Base-by-base conservation (phyloP, 2,113 vertebrate genomes). In the Ailuropoda melanoleuca region DNA sequence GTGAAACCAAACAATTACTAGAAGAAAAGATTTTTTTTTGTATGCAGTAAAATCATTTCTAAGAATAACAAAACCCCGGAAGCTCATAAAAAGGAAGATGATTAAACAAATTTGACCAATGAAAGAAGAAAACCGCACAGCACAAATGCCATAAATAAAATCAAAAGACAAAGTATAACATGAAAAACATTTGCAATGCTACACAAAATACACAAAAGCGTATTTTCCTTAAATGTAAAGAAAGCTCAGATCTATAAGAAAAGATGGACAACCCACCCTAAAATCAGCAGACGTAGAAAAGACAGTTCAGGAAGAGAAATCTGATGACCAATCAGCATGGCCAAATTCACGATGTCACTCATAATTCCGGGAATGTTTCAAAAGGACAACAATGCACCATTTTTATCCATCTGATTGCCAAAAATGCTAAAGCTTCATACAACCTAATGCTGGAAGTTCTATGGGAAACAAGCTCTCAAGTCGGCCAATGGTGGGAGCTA, bases 401-500 rank as follows among this genome's bases (percentile, higher is more conserved):
- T 43, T 39, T 6, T 21, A 5, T 72, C 37, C 68, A 6, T 39
- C 68, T 24, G 37, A 39, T 5, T 6, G 68, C 37, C 37, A 72
- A 72, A 72, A 13, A 13, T 34, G 68, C 68, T 6, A 24, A 23
- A 23, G 37, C 37, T 24, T 24, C 68, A 7, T 13, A 3, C 37
- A 43, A 43, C 5, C 70, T 12, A 2, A 37, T 24, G 68, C 10
- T 2, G 68, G 68, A 23, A 12, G 2, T 4, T 39, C 37, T 23
- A 26, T n/a, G 34, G 66, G 66, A 37, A 68, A 8, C 60, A 9
- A 68, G 66, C 68, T 39, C n/a, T 23, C n/a, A 23, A 3, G 70
- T 24, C 0, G 1, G 23, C 37, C 37, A 4, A 2, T 0, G 37
- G 37, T 23, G 70, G 37, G 21, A 21, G 21, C 29, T 43, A 4